Percentiles rank a stretch among this genome's conserved stretches.
These are phyloP conservation scores for Eupeodes latifasciatus DNA, from an alignment of 2,888 invertebrate species.

Conservation along the genomic window DNA sequence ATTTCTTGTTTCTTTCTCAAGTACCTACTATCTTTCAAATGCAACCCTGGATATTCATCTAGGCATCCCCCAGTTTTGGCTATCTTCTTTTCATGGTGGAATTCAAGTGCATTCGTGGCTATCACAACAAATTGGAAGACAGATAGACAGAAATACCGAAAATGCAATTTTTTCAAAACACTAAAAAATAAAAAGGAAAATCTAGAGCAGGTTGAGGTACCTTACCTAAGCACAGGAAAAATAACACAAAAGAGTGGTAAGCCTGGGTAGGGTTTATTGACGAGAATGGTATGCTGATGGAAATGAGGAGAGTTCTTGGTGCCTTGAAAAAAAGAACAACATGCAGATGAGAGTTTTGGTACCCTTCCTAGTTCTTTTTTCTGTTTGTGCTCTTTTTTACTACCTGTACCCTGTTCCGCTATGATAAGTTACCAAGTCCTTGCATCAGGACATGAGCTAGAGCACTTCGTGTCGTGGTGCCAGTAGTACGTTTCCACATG, in stretches of 20 bases:
- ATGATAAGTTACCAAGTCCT: conserved; percentile 68
- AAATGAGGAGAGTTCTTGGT: neutral
- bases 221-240: neutral
- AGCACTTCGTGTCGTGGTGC: neutral
- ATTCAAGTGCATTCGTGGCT: conserved; percentile 59
- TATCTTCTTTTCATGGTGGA: conserved; percentile 24
- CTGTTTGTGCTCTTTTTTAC: conserved; percentile 1
- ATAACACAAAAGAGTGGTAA: neutral
- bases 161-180: conserved; percentile 54
- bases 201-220: neutral
- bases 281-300: conserved; percentile 24
- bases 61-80: neutral
- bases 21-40: neutral
- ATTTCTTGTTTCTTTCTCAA: too few species aligned
- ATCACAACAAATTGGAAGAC: conserved; percentile 59
- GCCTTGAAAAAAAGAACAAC: conserved; percentile 6
- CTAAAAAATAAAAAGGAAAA: conserved; percentile 24
- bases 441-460: neutral
- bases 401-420: conserved; percentile 54
- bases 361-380: conserved; percentile 21
- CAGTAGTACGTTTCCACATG: neutral
- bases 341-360: neutral
- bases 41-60: conserved; percentile 10
- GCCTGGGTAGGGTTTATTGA: conserved; percentile 13
- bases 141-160: conserved; percentile 56